Evolutionary conservation across 1,140 invertebrate genomes (phyloP).

Genomic region (Penaeus vannamei): DNA sequence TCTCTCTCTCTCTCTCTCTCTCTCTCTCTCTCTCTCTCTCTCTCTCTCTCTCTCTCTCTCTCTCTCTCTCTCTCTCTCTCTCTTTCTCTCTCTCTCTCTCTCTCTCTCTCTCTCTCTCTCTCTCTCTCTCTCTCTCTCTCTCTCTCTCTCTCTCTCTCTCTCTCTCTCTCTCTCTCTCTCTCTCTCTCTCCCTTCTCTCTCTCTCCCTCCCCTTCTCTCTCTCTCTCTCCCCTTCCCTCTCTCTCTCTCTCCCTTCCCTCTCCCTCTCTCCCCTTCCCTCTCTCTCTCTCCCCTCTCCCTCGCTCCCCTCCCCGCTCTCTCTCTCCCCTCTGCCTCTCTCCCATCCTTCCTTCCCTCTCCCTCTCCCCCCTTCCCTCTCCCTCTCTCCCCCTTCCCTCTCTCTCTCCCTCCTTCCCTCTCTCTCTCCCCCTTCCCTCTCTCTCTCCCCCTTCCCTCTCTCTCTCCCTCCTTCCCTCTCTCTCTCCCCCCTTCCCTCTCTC

Average conservation of each 20-base stretch:
- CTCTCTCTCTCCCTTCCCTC: not conserved
- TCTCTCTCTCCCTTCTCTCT: not conserved
- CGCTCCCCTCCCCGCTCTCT: not conserved
- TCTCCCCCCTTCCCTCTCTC: not conserved
- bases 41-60: not conserved
- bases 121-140: not conserved
- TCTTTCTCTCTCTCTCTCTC: not conserved
- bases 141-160: conserved; percentile 22
- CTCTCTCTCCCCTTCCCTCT: not conserved
- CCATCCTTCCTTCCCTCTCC: not conserved
- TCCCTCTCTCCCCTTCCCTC: not conserved
- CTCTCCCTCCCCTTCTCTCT: not conserved
- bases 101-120: not conserved
- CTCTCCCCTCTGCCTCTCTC: no score
- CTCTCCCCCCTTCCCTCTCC: no score
- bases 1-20: no score
- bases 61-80: not conserved
- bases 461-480: not conserved
- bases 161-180: conserved; percentile 16
- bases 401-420: conserved; percentile 2
- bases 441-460: not conserved
- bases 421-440: not conserved
- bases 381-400: not conserved
- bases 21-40: no score
- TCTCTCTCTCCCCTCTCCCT: not conserved